A percentile compares a stretch with the other conserved stretches of the same genome.
phyloP scores from a whole-genome alignment of 2,797 vertebrate genomes.

The Aselliscus stoliczkanus region DNA sequence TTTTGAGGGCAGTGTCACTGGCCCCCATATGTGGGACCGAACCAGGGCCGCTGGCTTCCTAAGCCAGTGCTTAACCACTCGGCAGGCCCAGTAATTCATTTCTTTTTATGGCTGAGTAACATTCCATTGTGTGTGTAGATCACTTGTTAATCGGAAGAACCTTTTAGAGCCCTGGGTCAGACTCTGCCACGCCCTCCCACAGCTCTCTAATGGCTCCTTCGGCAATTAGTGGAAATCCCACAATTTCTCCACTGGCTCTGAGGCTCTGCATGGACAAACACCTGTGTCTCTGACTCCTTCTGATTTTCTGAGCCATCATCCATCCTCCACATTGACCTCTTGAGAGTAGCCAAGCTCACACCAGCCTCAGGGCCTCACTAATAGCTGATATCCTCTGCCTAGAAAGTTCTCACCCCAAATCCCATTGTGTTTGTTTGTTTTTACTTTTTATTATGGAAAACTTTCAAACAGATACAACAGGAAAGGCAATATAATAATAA shows the following conservation, averaged over 20 bases:
- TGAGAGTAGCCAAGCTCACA: background rate
- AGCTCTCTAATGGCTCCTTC: background rate
- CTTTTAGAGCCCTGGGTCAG: background rate
- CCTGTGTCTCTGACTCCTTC: background rate
- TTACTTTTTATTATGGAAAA: background rate
- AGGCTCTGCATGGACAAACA: background rate
- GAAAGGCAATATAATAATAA: background rate
- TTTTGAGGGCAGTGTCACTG: too few species aligned
- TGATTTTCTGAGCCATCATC: fast-evolving
- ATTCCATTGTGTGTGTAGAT: background rate
- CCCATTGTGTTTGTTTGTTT: background rate
- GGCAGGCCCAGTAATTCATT: background rate
- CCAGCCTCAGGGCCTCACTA: background rate
- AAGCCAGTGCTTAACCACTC: too few species aligned
- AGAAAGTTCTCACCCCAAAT: background rate
- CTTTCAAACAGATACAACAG: background rate
- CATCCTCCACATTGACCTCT: fast-evolving
- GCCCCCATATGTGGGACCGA: too few species aligned
- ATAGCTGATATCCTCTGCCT: background rate
- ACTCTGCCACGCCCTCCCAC: fast-evolving
- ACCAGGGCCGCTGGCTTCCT: too few species aligned
- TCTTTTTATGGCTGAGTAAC: background rate
- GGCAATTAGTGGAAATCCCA: background rate
- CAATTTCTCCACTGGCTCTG: fast-evolving
- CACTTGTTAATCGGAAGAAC: background rate